A percentile compares a stretch with the other conserved stretches of the same genome.
Evolutionary conservation across 2,888 invertebrate species (phyloP).

Genomic region (Macaria liturata): DNA sequence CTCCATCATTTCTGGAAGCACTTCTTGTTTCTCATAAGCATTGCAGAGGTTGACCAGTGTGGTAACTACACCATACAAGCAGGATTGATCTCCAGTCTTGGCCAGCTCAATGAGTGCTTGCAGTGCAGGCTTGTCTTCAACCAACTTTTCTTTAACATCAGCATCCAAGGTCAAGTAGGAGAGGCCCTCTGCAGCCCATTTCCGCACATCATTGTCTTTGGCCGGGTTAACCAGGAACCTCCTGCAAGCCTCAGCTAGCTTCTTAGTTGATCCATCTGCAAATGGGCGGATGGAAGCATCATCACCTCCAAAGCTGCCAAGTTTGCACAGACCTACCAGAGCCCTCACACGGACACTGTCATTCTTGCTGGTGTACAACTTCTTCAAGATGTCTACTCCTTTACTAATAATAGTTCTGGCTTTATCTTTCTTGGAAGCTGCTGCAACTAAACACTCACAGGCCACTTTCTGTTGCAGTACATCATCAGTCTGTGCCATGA

Average conservation of each 20-base stretch:
- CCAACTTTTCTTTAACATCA: slow-evolving; percentile 98
- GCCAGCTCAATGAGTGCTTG: slow-evolving; percentile 95
- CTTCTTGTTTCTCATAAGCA: slow-evolving; percentile 98
- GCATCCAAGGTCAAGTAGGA: slow-evolving; percentile 98
- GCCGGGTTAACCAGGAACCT: slow-evolving; percentile 94
- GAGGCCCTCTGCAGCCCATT: slow-evolving; percentile 98
- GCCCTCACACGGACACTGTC: slow-evolving; percentile 95
- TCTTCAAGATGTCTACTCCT: slow-evolving; percentile 96
- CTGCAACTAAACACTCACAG: slow-evolving; percentile 98
- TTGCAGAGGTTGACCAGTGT: slow-evolving; percentile 98
- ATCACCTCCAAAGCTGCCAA: slow-evolving; percentile 96
- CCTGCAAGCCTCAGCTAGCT: slow-evolving; percentile 96
- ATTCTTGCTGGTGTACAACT: slow-evolving; percentile 94
- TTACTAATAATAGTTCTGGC: slow-evolving; percentile 94
- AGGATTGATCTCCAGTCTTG: slow-evolving; percentile 93
- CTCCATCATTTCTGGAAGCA: slow-evolving; percentile 98
- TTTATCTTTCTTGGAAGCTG: slow-evolving; percentile 98
- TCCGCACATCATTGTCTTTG: slow-evolving; percentile 94
- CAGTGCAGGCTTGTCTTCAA: slow-evolving; percentile 92
- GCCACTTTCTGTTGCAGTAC: slow-evolving; percentile 95
- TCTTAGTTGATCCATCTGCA: slow-evolving; percentile 96
- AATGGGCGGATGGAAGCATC: slow-evolving; percentile 98
- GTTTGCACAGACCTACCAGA: slow-evolving; percentile 96
- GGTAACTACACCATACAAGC: slow-evolving; percentile 95
- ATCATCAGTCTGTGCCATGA: slow-evolving; percentile 98